Conservation (phyloP, 2,888 invertebrate genomes). For the Copidosoma aretas region DNA sequence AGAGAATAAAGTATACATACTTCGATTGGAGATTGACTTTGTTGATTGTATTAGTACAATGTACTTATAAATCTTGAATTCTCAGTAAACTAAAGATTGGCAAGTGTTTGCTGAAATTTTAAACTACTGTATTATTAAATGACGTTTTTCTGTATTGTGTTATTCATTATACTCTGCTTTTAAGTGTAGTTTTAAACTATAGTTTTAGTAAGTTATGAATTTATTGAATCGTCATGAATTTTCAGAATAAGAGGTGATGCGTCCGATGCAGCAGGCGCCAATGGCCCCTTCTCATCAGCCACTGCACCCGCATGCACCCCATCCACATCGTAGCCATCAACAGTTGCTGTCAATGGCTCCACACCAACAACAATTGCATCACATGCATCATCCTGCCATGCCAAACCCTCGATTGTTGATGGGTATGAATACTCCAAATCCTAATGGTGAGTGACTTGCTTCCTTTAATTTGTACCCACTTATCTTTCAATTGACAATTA, state of each 20-base stretch:
- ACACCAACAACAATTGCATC: conserved; percentile 51
- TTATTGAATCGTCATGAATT: not conserved
- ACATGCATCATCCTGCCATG: conserved; percentile 58
- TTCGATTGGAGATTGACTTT: too few species aligned
- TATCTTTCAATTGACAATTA: not conserved
- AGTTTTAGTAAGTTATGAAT: too few species aligned
- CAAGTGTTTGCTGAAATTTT: too few species aligned
- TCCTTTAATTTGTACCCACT: not conserved
- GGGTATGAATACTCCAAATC: conserved; percentile 64
- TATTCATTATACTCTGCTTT: too few species aligned
- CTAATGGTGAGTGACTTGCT: conserved; percentile 47
- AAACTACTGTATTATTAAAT: too few species aligned
- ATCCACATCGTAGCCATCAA: conserved; percentile 56
- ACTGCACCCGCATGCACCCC: conserved; percentile 52
- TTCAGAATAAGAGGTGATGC: conserved; percentile 47
- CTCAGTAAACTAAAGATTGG: too few species aligned
- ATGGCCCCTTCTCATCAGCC: conserved; percentile 60
- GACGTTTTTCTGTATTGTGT: too few species aligned
- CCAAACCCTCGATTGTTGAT: conserved; percentile 64
- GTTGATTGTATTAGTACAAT: too few species aligned
- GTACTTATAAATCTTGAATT: too few species aligned
- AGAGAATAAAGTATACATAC: too few species aligned
- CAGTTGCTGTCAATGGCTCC: conserved; percentile 60
- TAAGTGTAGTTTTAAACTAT: too few species aligned
- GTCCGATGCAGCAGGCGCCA: conserved; percentile 60